Evolutionary conservation across 2,113 vertebrate species (phyloP).

Genomic region (Prochilodus magdalenae): DNA sequence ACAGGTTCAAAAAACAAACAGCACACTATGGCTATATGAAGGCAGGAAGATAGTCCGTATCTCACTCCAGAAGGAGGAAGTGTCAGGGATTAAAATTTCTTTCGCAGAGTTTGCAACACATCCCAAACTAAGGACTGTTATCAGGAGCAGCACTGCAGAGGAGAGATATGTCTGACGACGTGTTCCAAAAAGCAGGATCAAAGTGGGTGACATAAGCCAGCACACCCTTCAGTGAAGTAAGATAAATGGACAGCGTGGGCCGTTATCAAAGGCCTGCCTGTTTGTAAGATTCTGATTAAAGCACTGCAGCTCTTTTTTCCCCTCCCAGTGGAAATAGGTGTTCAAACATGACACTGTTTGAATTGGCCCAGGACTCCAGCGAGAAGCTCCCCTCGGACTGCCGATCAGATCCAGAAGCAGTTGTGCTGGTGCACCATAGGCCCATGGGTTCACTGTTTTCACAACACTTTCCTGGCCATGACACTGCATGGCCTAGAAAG

Average conservation of each 20-base stretch:
- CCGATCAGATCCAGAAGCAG: slow-evolving; percentile 62
- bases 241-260: slow-evolving; percentile 69
- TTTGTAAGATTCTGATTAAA: slow-evolving; percentile 76
- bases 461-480: slow-evolving; percentile 37
- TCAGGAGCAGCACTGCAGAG: slow-evolving; percentile 45
- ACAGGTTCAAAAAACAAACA: slow-evolving; percentile 67
- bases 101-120: slow-evolving; percentile 12
- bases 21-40: slow-evolving; percentile 36
- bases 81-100: slow-evolving; percentile 46
- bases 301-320: slow-evolving; percentile 33
- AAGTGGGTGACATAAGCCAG: slow-evolving; percentile 74
- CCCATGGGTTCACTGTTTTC: slow-evolving; percentile 56
- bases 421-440: slow-evolving; percentile 60
- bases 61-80: slow-evolving; percentile 28
- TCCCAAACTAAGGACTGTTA: slow-evolving; percentile 58
- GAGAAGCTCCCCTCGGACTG: slow-evolving; percentile 63
- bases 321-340: slow-evolving; percentile 67
- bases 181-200: slow-evolving; percentile 67
- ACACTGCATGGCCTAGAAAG: background rate
- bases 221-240: slow-evolving; percentile 63
- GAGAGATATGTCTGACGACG: slow-evolving; percentile 59
- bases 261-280: slow-evolving; percentile 75
- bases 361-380: slow-evolving; percentile 67
- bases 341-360: slow-evolving; percentile 79
- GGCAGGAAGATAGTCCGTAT: slow-evolving; percentile 14